Percentiles rank a stretch among this genome's conserved stretches.
Conservation (phyloP, 2,797 vertebrate species). For the Buphagus erythrorhynchus region DNA sequence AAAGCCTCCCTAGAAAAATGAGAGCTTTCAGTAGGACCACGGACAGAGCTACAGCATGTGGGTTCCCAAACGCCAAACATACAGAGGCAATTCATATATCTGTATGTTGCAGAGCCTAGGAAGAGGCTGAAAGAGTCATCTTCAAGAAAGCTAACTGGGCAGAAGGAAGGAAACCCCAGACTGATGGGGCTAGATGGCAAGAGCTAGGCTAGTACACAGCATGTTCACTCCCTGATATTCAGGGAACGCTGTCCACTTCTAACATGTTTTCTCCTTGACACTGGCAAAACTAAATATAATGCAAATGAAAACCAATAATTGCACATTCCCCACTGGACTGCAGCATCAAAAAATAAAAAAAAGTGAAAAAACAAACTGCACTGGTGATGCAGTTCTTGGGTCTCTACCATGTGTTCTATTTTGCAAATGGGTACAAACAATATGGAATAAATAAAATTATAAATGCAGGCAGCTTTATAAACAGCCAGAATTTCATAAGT, state of each 20-base stretch:
- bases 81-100: neutral
- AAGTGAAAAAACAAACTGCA: neutral
- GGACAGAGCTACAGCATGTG: neutral
- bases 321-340: neutral
- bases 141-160: neutral
- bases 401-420: neutral
- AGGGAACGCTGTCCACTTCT: neutral
- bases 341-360: neutral
- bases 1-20: neutral
- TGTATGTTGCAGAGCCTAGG: neutral
- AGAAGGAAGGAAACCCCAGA: neutral
- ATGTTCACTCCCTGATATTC: neutral
- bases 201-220: neutral
- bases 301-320: neutral
- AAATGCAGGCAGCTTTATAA: neutral
- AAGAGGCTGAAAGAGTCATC: neutral
- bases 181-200: neutral
- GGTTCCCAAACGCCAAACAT: neutral
- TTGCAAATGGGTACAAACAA: neutral
- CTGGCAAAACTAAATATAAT: neutral
- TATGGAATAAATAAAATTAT: neutral
- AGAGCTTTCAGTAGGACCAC: neutral
- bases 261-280: neutral
- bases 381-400: neutral
- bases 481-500: neutral